Evolutionary conservation across 2,113 vertebrate genomes (phyloP).

Genomic region (Asarcornis scutulata): DNA sequence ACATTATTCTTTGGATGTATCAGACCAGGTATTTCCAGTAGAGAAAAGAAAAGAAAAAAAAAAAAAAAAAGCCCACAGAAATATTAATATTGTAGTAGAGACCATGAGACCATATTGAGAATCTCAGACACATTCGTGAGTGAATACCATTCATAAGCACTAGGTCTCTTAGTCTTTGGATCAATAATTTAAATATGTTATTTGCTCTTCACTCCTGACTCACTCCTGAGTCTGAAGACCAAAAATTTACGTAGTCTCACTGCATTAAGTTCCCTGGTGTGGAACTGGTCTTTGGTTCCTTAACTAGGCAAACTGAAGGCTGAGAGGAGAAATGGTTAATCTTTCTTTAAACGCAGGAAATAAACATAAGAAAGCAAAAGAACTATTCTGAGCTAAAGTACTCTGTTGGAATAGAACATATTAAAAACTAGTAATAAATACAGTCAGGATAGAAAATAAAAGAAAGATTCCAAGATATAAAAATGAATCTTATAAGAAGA

Average conservation of each 20-base stretch:
- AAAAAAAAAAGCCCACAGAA: not conserved
- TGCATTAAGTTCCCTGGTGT: accelerated
- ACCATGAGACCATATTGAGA: not conserved
- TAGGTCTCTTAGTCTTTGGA: accelerated
- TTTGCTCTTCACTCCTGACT: not conserved
- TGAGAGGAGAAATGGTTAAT: not conserved
- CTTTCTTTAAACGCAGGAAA: not conserved
- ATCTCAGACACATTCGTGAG: not conserved
- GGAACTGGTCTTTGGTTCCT: not conserved
- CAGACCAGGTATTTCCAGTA: not conserved
- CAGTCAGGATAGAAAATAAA: not conserved
- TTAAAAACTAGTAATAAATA: not conserved
- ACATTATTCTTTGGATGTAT: not conserved
- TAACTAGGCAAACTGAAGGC: not conserved
- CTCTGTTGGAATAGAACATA: not conserved
- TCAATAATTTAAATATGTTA: not conserved
- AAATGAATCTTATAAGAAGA: not conserved
- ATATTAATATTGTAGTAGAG: not conserved
- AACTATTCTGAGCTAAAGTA: not conserved
- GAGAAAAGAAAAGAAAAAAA: not conserved
- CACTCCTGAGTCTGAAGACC: not conserved
- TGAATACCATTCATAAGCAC: not conserved
- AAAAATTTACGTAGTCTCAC: not conserved
- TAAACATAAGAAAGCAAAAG: not conserved
- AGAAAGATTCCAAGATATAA: not conserved